Base-by-base conservation (phyloP, 2,888 invertebrate species). In the Drosophila lacicola region DNA sequence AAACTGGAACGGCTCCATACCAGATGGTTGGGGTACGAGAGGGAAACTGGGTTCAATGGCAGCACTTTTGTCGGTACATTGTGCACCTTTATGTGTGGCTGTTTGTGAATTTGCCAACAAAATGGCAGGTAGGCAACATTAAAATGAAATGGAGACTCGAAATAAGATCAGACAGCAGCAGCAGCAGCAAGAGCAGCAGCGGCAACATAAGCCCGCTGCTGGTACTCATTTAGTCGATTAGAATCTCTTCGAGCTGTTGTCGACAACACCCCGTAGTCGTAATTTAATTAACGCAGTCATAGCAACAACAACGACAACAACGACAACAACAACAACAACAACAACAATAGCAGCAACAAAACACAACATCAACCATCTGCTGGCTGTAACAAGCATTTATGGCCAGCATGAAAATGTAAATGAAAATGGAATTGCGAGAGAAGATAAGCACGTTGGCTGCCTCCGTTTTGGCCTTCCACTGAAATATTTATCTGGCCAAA, bases 101-200 rank as follows among this genome's bases (percentile, higher is more conserved):
- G 58, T 37, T 37, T 70, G 55, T 63, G 42, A 34, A 65, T 70
- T 62, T 63, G 68, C 49, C 60, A 72, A 46, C 62, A 53, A 75
- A 75, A 75, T 75, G 75, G 44, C 73, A 69, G 73, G 75, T 71
- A 60, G 68, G 76, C 69, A 61, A 61, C 72, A 72, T 72, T 68
- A 63, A 64, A 68, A 68, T 72, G 63, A 72, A 75, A 77, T 77
- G 69, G 73, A 64, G 56, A 54, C 69, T 53, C 47, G 17, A 42
- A 66, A 73, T 72, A 69, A 77, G 77, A 75, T 77, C 73, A 65
- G 57, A 45, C 50, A 51, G 51, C 34, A 64, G n/a, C 49, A 11
- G 11, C 1, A 41, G 29, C 33, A 64, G n/a, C 54, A 11, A 8
- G 1, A 39, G 14, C 34, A 10, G 11, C n/a, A 55, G 17, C 29